Base-by-base conservation (phyloP, 2,797 vertebrate genomes). In the Rousettus madagascariensis region DNA sequence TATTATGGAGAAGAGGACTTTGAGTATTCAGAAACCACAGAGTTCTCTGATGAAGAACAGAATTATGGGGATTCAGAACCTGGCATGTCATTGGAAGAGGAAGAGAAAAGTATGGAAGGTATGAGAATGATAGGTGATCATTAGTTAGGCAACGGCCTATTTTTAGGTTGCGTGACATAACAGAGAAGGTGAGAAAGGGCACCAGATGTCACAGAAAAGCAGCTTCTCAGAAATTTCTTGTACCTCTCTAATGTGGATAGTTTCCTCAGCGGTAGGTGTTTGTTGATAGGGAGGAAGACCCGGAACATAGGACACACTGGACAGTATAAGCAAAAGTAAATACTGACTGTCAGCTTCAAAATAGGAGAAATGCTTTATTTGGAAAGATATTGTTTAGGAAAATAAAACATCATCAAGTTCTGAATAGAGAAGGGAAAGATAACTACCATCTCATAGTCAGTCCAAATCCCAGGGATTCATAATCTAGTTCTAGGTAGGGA, bases 31-130 rank as follows among this genome's bases (percentile, higher is more conserved):
- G 93, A 90, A 55, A 30, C 26, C 61, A 17, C 0, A 0, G 90
- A 17, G 3, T 86, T 78, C 57, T 79, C 89, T n/a, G 28, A 63
- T 59, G 80, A 95, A 57, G 92, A 95, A 22, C 65, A 77, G 24
- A 38, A 7, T 38, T 49, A 12, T 22, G 86, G 92, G 5, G 72
- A 85, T 41, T 82, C 87, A 68, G 96, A 96, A 78, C 57, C 30
- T 17, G 22, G 30, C 57, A 20, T 94, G 41, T 82, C 30, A 15
- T 7, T 96, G 87, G 93, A 96, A 33, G 96, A 95, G 6, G 85
- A 96, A 4, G 71, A 95, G 78, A 90, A 92, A 59, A 33, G 26
- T 20, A 74, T 90, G 55, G 94, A 96, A 97, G 96, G 96, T 97
- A 96, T 61, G 93, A 20, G 8, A 26, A 57, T 66, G 28, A 17